These are phyloP conservation scores for Synergus itoensis DNA, from an alignment of 2,888 invertebrate species.

Conservation along the genomic window DNA sequence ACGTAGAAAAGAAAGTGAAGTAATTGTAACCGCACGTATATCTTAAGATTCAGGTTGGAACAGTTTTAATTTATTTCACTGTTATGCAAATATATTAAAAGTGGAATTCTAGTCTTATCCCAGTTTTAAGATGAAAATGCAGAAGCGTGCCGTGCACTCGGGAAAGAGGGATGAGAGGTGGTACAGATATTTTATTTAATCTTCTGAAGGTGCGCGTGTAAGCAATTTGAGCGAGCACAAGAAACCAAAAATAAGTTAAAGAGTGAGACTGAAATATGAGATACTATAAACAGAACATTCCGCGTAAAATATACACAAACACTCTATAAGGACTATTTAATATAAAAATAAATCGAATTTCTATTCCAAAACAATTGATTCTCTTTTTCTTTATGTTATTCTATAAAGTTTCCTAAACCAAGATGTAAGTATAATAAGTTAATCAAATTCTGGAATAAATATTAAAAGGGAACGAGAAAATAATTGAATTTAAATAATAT, in stretches of 20 bases:
- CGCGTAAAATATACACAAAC: no score
- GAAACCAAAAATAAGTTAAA: not conserved
- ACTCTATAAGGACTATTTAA: no score
- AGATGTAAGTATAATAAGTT: no score
- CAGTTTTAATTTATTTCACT: conserved; percentile 26
- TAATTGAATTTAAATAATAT: not conserved
- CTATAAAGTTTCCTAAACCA: no score
- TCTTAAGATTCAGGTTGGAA: not conserved
- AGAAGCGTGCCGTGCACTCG: conserved; percentile 6
- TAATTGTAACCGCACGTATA: conserved; percentile 12
- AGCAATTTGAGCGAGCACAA: not conserved
- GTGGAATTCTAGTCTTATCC: conserved; percentile 13
- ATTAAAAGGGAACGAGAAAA: no score
- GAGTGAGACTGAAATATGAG: no score
- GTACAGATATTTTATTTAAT: conserved; percentile 28
- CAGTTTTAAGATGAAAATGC: conserved; percentile 18
- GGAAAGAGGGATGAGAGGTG: not conserved
- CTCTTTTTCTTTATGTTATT: no score
- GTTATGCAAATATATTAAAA: conserved; percentile 28
- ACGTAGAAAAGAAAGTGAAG: not conserved
- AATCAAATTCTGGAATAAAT: no score
- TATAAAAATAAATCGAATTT: no score
- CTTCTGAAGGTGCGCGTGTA: not conserved
- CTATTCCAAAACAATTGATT: no score
- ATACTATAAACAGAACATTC: no score